Percentiles rank a stretch among this genome's conserved stretches.
phyloP scores from a whole-genome alignment of 2,113 vertebrate genomes.

The Cariama cristata region DNA sequence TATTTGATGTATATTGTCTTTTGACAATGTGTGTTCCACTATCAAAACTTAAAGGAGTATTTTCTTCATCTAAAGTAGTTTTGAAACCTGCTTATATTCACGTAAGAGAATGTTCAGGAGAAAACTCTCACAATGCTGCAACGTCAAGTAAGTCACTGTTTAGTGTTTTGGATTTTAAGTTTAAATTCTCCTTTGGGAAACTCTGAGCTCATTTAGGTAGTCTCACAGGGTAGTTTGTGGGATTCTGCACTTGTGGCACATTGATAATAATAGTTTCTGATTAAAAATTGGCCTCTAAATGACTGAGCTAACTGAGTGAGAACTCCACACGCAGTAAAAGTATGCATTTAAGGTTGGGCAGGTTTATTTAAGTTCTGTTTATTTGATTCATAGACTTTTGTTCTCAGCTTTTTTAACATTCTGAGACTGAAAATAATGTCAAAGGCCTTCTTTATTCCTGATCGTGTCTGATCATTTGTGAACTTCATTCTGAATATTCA shows the following conservation, averaged over 20 bases:
- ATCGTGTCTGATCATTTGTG: neutral
- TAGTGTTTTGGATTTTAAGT: fast-evolving
- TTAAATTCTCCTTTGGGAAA: neutral
- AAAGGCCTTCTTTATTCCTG: neutral
- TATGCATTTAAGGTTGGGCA: neutral
- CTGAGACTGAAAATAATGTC: neutral
- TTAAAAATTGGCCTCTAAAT: neutral
- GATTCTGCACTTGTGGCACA: neutral
- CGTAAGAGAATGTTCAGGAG: neutral
- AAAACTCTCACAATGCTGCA: neutral
- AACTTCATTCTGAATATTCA: neutral
- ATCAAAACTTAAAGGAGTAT: neutral
- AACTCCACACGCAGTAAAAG: neutral
- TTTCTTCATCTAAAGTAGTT: neutral
- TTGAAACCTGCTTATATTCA: neutral
- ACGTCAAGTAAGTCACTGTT: neutral
- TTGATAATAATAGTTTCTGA: neutral
- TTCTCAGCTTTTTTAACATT: neutral
- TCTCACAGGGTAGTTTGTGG: neutral
- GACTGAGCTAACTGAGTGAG: neutral
- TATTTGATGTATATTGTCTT: neutral
- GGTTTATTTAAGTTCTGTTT: neutral
- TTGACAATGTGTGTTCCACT: neutral
- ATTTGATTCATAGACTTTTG: neutral
- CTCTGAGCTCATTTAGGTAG: neutral